Evolutionary conservation across 92 coral and sea anemone genomes (phyloP).

Genomic region (Isaurus tuberculatus): DNA sequence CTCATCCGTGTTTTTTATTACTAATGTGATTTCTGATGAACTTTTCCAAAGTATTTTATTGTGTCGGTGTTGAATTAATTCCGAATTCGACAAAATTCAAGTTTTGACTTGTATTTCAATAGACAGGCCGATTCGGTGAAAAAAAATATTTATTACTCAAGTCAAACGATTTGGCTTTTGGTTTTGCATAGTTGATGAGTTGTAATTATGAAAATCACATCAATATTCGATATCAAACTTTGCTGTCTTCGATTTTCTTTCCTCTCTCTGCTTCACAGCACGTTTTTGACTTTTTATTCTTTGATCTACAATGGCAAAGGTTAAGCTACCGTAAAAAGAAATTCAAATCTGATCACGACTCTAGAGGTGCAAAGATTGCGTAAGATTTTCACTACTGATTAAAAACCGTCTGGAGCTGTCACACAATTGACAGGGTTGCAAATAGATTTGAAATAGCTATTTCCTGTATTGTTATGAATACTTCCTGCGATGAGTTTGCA

Average conservation of each 20-base stretch:
- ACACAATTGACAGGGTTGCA: conserved; percentile 76
- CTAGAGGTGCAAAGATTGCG: background rate
- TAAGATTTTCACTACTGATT: conserved; percentile 16
- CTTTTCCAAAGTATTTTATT: background rate
- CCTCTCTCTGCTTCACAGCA: background rate
- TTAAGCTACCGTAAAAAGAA: background rate
- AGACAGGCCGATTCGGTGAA: conserved; percentile 21
- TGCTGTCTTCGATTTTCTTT: background rate
- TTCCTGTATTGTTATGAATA: conserved; percentile 77
- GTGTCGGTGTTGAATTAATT: background rate
- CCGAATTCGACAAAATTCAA: background rate
- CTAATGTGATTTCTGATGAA: background rate
- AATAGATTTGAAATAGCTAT: conserved; percentile 74
- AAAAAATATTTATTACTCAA: conserved; percentile 7
- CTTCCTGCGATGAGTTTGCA: conserved; percentile 61
- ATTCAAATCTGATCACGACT: background rate
- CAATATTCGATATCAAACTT: conserved; percentile 10
- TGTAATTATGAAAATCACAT: conserved; percentile 7
- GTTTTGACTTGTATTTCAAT: conserved; percentile 14
- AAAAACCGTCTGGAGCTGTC: conserved; percentile 55
- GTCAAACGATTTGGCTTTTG: too few species aligned
- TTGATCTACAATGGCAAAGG: background rate
- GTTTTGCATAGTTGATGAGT: conserved; percentile 20
- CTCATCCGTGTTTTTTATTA: background rate
- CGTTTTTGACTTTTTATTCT: background rate